A percentile compares a stretch with the other conserved stretches of the same genome.
phyloP scores from a whole-genome alignment of 2,797 vertebrate species.

The Hirundo rustica region DNA sequence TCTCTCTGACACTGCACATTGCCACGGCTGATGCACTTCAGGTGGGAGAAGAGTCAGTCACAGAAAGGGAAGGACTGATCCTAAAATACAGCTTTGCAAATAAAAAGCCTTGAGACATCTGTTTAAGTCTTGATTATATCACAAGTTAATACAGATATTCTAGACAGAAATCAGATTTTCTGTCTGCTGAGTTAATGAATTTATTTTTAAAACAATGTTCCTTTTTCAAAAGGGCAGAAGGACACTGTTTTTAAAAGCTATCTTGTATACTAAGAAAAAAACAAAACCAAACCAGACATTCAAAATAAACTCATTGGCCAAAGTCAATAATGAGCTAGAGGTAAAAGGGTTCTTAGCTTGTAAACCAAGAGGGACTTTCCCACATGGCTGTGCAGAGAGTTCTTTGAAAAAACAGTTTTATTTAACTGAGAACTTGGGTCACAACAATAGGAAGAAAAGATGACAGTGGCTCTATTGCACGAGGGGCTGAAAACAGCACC shows the following conservation, averaged over 20 bases:
- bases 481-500: neutral
- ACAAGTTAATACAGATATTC: neutral
- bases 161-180: neutral
- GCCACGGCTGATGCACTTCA: accelerated
- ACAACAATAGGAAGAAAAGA: neutral
- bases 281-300: neutral
- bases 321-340: neutral
- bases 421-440: neutral
- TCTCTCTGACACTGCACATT: neutral
- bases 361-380: neutral
- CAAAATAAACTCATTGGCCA: neutral
- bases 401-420: neutral
- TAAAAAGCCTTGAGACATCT: neutral
- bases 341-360: neutral
- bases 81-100: neutral
- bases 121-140: neutral
- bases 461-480: neutral
- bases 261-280: conserved; percentile 14
- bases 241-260: neutral
- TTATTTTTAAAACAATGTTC: neutral
- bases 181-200: neutral
- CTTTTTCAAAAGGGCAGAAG: neutral
- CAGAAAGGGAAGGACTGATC: neutral
- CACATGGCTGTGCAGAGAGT: neutral
- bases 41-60: neutral